Evolutionary conservation across 2,888 invertebrate species (phyloP), one percentile per base, ranked within the genome.

Genomic region (Druceiella hillmani): DNA sequence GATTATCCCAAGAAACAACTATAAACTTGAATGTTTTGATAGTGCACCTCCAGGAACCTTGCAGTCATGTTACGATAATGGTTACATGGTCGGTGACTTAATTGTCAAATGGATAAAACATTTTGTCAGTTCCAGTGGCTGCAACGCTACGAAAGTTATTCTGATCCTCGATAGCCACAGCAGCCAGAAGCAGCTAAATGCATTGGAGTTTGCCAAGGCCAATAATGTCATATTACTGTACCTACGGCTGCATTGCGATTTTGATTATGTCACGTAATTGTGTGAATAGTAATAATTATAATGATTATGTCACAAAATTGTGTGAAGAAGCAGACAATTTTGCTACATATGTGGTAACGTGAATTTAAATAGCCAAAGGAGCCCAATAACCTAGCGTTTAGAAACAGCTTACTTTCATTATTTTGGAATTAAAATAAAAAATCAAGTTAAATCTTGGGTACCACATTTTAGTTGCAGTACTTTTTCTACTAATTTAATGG

Each of bases 21-120:
- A 7, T 20, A 20, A 20, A 20, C 22, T 9, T 20, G 22, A 20
- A 20, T 20, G n/a, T 20, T 20, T 20, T 20, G 22, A 20, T 20
- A n/a, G 22, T 20, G 6, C 22, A 20, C 6, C 22, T 20, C 29
- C 2, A 13, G 29, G 2, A 29, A 3, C 2, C 2, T 17, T 17
- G 9, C 14, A 26, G 22, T 17, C 36, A 14, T 27, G 36, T 24
- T 25, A 15, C 3, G 16, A 15, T n/a, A 37, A 4, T 28, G 34
- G 30, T 7, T 30, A 27, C 3, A 40, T 40, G 36, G 22, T 29
- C 4, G 20, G 40, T 9, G 9, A 31, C 24, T 10, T 40, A 22
- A 36, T 40, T 22, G 11, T 36, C 3, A 31, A 40, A 16, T 40
- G 36, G 40, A 17, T 38, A 11, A 3, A 16, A 12, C 31, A 38